A percentile compares a stretch with the other conserved stretches of the same genome.
phyloP scores from a whole-genome alignment of 2,888 invertebrate genomes.

The Orthosia cruda region DNA sequence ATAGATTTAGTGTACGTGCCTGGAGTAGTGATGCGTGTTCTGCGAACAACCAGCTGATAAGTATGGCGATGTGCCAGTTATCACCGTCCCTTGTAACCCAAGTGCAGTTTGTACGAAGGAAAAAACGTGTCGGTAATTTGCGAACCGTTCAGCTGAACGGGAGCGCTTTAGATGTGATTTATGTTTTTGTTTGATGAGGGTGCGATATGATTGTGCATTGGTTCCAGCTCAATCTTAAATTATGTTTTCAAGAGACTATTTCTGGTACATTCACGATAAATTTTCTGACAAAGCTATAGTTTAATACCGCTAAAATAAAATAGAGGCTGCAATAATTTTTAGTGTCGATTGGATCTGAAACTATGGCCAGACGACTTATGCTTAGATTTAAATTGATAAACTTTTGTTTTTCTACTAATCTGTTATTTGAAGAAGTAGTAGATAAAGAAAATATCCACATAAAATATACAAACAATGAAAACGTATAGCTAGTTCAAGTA shows the following conservation, averaged over 20 bases:
- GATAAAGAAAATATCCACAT: background rate
- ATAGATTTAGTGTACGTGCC: slow-evolving; percentile 77
- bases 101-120: slow-evolving; percentile 59
- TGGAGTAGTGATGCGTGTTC: slow-evolving; percentile 61
- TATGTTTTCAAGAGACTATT: slow-evolving; percentile 20
- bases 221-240: slow-evolving; percentile 36
- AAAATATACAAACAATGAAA: slow-evolving; percentile 9
- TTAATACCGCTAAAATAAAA: too few species aligned
- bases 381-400: too few species aligned
- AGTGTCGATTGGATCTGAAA: background rate
- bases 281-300: background rate
- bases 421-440: too few species aligned
- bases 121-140: slow-evolving; percentile 60
- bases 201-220: slow-evolving; percentile 35
- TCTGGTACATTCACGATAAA: background rate
- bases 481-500: background rate
- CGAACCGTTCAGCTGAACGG: slow-evolving; percentile 49
- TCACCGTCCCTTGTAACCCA: slow-evolving; percentile 43
- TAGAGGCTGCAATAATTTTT: too few species aligned
- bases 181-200: slow-evolving; percentile 48
- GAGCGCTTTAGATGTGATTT: slow-evolving; percentile 48
- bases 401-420: too few species aligned
- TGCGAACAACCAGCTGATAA: slow-evolving; percentile 55
- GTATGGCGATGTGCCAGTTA: slow-evolving; percentile 64
- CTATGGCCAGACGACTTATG: background rate